These are phyloP conservation scores for Poecile atricapillus DNA, from an alignment of 2,113 vertebrate genomes.

Conservation along the genomic window DNA sequence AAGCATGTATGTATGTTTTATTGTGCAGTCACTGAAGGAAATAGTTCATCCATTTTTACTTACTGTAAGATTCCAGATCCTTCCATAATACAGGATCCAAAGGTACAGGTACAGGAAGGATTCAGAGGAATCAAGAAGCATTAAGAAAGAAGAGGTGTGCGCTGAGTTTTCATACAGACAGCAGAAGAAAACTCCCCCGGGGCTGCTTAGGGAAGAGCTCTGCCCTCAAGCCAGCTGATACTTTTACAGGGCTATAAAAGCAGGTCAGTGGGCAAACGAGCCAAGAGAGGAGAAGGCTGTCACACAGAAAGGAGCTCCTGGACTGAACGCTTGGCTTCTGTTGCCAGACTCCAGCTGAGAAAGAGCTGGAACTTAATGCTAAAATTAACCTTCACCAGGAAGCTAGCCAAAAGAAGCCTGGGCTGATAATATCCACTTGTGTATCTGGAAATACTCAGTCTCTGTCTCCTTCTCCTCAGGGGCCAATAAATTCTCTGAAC, in stretches of 20 bases:
- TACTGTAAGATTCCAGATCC: neutral
- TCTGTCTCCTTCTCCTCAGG: constrained; percentile 41
- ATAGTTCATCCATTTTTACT: neutral
- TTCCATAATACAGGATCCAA: neutral
- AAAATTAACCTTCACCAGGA: constrained; percentile 66
- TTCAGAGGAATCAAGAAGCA: neutral
- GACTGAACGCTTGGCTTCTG: constrained; percentile 40
- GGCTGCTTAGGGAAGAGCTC: neutral
- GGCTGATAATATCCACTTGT: constrained; percentile 61
- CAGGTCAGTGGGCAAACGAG: constrained; percentile 23
- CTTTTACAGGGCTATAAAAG: constrained; percentile 49
- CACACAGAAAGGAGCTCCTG: constrained; percentile 50
- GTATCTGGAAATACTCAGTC: constrained; percentile 63
- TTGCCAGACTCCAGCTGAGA: constrained; percentile 62
- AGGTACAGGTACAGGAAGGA: neutral
- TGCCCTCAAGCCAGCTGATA: constrained; percentile 34
- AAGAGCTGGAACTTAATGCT: constrained; percentile 56
- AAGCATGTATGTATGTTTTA: neutral
- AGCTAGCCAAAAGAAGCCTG: constrained; percentile 57
- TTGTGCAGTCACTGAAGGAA: neutral
- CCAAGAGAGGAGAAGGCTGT: constrained; percentile 36
- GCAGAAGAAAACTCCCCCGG: neutral
- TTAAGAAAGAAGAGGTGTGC: neutral
- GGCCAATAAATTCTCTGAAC: constrained; percentile 36
- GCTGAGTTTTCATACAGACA: neutral